Evolutionary conservation across 2,113 vertebrate genomes (phyloP).

Genomic region (Aix galericulata): DNA sequence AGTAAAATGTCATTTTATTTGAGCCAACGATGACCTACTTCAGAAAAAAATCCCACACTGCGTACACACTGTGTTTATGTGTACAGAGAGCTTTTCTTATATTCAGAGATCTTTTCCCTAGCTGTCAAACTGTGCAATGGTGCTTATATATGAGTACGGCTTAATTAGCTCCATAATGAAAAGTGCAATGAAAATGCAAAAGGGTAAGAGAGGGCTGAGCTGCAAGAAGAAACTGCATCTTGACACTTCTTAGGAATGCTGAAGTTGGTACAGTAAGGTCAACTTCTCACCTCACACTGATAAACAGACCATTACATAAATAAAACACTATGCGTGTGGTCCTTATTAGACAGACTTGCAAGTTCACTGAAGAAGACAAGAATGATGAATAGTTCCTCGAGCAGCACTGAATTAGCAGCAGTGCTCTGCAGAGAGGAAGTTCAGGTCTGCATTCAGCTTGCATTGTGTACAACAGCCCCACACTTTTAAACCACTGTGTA

Average conservation of each 20-base stretch:
- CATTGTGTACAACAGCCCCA: accelerated
- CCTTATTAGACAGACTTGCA: neutral
- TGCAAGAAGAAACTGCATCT: neutral
- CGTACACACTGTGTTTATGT: neutral
- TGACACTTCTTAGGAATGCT: neutral
- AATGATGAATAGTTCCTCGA: neutral
- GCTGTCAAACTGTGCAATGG: neutral
- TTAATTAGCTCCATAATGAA: slow-evolving; percentile 8
- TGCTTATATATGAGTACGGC: neutral
- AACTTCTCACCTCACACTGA: neutral
- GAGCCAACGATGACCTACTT: neutral
- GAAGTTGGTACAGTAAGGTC: slow-evolving; percentile 7
- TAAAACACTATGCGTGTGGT: neutral
- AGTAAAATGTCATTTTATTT: slow-evolving; percentile 27
- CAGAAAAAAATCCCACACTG: neutral
- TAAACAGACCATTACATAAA: neutral
- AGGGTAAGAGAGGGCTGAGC: neutral
- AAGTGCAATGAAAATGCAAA: slow-evolving; percentile 6
- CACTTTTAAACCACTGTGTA: neutral
- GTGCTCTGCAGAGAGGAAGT: neutral
- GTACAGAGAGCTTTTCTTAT: neutral
- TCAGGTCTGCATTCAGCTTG: neutral
- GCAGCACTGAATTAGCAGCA: neutral
- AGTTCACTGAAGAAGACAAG: neutral
- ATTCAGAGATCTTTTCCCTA: neutral